Conservation (phyloP, 1,140 invertebrate genomes). For the Dinothrombium tinctorium region DNA sequence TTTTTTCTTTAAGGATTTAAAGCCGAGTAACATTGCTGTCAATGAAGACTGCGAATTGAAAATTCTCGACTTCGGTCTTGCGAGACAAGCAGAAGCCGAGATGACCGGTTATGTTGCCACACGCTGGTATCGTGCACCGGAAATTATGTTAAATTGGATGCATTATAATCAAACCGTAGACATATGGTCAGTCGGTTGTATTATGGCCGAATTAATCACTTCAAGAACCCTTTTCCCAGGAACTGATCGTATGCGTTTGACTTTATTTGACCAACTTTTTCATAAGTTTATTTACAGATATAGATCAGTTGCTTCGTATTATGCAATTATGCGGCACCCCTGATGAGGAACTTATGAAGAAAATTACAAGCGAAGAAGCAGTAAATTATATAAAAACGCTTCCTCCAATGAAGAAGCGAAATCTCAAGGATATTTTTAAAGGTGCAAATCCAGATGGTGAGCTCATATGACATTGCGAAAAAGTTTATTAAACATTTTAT, state of each 20-base stretch:
- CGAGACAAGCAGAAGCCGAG: constrained; percentile 84
- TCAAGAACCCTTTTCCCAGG: constrained; percentile 83
- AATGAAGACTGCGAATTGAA: constrained; percentile 99
- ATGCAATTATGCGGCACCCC: constrained; percentile 64
- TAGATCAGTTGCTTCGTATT: constrained; percentile 73
- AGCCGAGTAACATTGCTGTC: constrained; percentile 95
- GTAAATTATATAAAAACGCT: constrained; percentile 81
- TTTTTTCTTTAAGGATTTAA: constrained; percentile 48
- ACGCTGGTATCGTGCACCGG: constrained; percentile 66
- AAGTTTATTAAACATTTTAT: neutral
- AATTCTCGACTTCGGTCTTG: constrained; percentile 96
- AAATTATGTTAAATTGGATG: constrained; percentile 99
- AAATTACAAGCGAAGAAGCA: constrained; percentile 74
- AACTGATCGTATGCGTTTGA: constrained; percentile 58
- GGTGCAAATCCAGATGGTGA: constrained; percentile 67
- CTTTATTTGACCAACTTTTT: neutral
- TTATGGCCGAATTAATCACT: constrained; percentile 88
- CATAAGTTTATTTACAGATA: constrained; percentile 33
- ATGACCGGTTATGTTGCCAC: constrained; percentile 99
- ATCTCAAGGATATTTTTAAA: constrained; percentile 68
- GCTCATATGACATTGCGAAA: constrained; percentile 3
- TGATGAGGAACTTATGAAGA: constrained; percentile 49
- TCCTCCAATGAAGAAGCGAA: constrained; percentile 59
- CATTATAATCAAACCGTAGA: constrained; percentile 85
- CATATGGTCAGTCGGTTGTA: constrained; percentile 98